phyloP scores from a whole-genome alignment of 1,140 invertebrate species.

The Prorops nasuta region DNA sequence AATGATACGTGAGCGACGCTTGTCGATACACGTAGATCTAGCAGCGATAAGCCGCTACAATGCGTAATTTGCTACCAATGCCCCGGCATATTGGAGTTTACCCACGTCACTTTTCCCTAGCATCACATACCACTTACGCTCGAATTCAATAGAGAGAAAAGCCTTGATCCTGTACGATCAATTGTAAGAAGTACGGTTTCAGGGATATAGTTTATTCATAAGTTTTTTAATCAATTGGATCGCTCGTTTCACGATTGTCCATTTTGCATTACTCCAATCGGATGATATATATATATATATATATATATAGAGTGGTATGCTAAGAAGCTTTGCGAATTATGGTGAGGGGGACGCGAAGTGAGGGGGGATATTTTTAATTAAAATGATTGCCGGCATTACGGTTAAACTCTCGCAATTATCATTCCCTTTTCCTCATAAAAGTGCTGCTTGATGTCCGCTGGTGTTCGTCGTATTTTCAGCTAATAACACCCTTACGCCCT shows the following conservation, averaged over 20 bases:
- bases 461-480: constrained; percentile 46
- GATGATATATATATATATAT: background rate
- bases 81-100: constrained; percentile 15
- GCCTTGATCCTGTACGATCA: no score
- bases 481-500: constrained; percentile 48
- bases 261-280: background rate
- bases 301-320: background rate
- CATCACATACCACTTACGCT: no score
- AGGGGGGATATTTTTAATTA: constrained; percentile 46
- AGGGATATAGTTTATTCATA: no score
- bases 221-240: constrained; percentile 20
- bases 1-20: constrained; percentile 3
- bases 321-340: no score
- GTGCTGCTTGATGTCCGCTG: constrained; percentile 38
- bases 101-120: no score
- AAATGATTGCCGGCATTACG: constrained; percentile 51
- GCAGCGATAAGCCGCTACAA: constrained; percentile 18
- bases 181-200: no score
- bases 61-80: constrained; percentile 22
- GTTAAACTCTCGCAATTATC: constrained; percentile 51
- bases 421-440: constrained; percentile 42
- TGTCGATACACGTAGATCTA: constrained; percentile 22
- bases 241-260: constrained; percentile 1
- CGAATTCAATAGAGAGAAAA: no score
- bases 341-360: no score